Conservation (phyloP, 2,888 invertebrate genomes). For the Erpobdella octoculata region DNA sequence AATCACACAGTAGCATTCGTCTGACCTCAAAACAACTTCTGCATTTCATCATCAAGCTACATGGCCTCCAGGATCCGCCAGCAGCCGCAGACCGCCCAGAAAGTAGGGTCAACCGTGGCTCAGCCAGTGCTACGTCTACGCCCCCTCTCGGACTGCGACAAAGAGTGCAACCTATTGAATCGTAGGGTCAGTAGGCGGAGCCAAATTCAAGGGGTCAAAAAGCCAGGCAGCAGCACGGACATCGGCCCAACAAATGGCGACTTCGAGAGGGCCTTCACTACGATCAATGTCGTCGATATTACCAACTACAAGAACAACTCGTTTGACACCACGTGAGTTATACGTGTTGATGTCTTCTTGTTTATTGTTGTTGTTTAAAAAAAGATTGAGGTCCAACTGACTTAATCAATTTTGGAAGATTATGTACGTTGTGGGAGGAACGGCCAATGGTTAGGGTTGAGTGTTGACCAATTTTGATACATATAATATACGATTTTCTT, state of each 20-base stretch:
- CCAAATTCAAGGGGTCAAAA: constrained; percentile 5
- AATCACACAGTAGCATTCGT: too few relatives aligned
- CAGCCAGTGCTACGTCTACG: constrained; percentile 8
- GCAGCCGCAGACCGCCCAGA: too few relatives aligned
- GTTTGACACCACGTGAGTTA: background rate
- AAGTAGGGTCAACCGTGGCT: background rate
- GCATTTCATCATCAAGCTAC: too few relatives aligned
- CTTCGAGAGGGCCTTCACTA: background rate
- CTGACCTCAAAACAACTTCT: too few relatives aligned
- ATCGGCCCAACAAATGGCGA: background rate
- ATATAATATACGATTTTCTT: too few relatives aligned
- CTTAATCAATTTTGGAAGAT: too few relatives aligned
- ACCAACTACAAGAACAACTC: background rate
- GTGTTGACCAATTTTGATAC: too few relatives aligned
- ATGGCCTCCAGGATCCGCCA: too few relatives aligned
- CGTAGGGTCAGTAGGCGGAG: constrained; percentile 11
- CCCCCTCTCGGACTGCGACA: constrained; percentile 20
- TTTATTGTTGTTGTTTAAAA: background rate
- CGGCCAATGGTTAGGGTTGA: too few relatives aligned
- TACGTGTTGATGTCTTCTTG: background rate
- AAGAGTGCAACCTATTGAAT: constrained; percentile 16
- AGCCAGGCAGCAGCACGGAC: background rate
- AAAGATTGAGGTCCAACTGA: too few relatives aligned
- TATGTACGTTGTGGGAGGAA: too few relatives aligned
- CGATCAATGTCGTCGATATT: background rate